phyloP scores from a whole-genome alignment of 2,888 invertebrate genomes.

The Anoncus sp. region DNA sequence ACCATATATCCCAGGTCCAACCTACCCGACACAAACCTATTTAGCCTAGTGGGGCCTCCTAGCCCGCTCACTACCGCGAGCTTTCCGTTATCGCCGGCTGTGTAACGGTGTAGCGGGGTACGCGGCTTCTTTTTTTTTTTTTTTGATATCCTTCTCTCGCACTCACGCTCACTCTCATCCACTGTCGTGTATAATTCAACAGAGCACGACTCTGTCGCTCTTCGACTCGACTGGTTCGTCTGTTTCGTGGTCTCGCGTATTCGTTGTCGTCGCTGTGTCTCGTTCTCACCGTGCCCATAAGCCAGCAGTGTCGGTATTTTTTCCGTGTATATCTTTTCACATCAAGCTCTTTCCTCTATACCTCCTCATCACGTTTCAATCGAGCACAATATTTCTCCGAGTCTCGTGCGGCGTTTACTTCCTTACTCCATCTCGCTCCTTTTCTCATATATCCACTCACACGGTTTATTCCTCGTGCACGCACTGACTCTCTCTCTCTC shows the following conservation, averaged over 20 bases:
- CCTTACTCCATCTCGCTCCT: constrained; percentile 18
- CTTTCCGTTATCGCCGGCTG: constrained; percentile 63
- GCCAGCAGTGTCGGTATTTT: constrained; percentile 31
- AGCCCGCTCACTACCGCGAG: constrained; percentile 65
- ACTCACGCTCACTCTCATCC: constrained; percentile 28
- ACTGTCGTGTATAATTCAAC: constrained; percentile 40
- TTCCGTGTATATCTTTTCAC: constrained; percentile 19
- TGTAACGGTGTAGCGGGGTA: constrained; percentile 60
- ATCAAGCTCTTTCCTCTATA: constrained; percentile 41
- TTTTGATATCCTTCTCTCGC: constrained; percentile 37
- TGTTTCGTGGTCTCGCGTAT: constrained; percentile 37
- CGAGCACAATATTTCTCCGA: constrained; percentile 31
- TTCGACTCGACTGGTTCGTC: constrained; percentile 37
- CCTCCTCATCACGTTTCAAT: constrained; percentile 56
- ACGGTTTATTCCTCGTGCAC: constrained; percentile 15
- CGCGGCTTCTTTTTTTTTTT: constrained; percentile 50
- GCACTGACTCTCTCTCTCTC: constrained; percentile 1
- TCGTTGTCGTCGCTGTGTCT: constrained; percentile 36
- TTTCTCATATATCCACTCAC: constrained; percentile 16
- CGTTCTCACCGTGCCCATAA: constrained; percentile 17
- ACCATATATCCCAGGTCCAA: constrained; percentile 69
- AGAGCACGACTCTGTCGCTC: constrained; percentile 31
- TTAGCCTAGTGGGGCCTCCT: constrained; percentile 71
- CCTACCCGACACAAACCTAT: constrained; percentile 71
- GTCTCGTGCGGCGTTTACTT: constrained; percentile 49